Evolutionary conservation across 2,888 invertebrate genomes (phyloP).

Genomic region (Eupithecia tripunctaria): DNA sequence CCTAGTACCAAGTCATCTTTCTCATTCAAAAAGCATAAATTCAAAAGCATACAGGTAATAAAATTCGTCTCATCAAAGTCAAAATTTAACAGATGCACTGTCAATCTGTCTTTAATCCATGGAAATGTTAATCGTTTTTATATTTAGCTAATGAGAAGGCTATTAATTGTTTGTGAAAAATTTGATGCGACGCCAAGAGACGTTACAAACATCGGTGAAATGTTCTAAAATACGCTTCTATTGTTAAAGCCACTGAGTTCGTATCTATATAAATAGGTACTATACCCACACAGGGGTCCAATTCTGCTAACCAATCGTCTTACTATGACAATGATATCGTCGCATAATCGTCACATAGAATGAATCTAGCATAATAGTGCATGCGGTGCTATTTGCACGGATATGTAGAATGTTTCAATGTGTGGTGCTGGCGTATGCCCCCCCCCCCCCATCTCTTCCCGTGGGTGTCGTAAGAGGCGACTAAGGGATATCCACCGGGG

Average conservation of each 20-base stretch:
- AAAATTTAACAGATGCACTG: conserved; percentile 26
- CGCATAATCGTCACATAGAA: background rate
- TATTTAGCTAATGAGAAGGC: conserved; percentile 40
- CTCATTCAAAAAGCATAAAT: background rate
- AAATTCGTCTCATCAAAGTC: conserved; percentile 22
- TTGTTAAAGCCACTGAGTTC: conserved; percentile 40
- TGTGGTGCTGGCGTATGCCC: too few relatives aligned
- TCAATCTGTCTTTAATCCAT: conserved; percentile 27
- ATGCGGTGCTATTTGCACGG: too few relatives aligned
- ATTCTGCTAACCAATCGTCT: background rate
- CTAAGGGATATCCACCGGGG: too few relatives aligned
- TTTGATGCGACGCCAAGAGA: conserved; percentile 46
- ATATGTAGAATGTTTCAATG: too few relatives aligned
- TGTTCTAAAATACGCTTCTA: conserved; percentile 47
- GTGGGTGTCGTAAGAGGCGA: too few relatives aligned
- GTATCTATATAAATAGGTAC: background rate
- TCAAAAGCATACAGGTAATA: conserved; percentile 5
- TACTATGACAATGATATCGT: background rate
- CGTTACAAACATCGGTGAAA: conserved; percentile 39
- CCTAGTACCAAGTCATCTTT: background rate
- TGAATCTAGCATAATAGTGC: background rate
- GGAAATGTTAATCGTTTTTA: conserved; percentile 33
- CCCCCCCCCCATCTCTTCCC: too few relatives aligned
- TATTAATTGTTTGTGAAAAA: conserved; percentile 39
- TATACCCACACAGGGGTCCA: background rate